Evolutionary conservation across 1,140 invertebrate genomes (phyloP).

Genomic region (Lepidurus apus): DNA sequence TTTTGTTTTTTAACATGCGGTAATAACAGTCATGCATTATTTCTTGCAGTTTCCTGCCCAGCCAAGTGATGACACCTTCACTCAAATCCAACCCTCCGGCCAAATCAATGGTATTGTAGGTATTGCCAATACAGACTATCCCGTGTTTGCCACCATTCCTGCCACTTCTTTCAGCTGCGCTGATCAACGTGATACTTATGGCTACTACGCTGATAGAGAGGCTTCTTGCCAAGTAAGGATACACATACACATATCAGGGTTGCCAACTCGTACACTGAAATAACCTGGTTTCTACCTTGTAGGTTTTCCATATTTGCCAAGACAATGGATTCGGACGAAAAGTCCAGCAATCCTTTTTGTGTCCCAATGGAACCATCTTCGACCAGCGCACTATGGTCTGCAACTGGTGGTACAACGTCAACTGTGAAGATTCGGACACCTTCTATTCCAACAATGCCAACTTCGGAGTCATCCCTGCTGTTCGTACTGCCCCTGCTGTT

Average conservation of each 20-base stretch:
- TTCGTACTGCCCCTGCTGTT: not conserved
- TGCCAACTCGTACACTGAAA: not conserved
- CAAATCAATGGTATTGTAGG: constrained; percentile 51
- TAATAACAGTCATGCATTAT: not conserved
- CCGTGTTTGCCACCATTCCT: constrained; percentile 56
- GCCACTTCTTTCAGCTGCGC: constrained; percentile 62
- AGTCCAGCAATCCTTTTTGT: constrained; percentile 59
- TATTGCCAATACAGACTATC: constrained; percentile 64
- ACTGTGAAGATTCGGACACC: constrained; percentile 48
- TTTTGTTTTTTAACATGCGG: not conserved
- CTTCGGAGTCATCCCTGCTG: constrained; percentile 32
- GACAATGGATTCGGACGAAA: constrained; percentile 35
- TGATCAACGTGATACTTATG: constrained; percentile 44
- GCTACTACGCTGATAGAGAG: constrained; percentile 80
- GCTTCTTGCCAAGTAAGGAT: constrained; percentile 69
- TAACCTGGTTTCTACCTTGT: not conserved
- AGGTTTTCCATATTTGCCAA: constrained; percentile 25
- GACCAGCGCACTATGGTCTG: constrained; percentile 80
- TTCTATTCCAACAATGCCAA: constrained; percentile 29
- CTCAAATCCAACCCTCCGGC: not conserved
- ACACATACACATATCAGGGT: not conserved
- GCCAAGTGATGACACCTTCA: not conserved
- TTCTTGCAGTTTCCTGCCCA: not conserved
- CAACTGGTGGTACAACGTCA: constrained; percentile 90
- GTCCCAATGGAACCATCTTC: constrained; percentile 82